Base-by-base conservation (phyloP, 1,140 invertebrate genomes). In the Bombus superbus region DNA sequence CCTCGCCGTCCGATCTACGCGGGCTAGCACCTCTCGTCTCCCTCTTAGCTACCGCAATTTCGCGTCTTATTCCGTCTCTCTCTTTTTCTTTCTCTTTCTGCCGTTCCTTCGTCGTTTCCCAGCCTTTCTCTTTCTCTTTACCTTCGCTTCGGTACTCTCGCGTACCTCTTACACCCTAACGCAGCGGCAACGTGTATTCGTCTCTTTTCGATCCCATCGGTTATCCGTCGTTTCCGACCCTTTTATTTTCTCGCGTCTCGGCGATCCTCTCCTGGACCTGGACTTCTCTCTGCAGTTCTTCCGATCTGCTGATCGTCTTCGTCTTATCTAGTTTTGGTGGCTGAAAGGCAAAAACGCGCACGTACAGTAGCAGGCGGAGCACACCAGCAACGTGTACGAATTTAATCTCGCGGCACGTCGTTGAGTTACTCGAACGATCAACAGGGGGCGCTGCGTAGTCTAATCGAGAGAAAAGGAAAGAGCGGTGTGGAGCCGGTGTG, bases 321-420 rank as follows among this genome's bases (percentile, higher is more conserved):
- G 88, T 91, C 93, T 93, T 92, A 92, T 92, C 91, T 88, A 84
- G 82, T 80, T 87, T 68, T 0, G 35, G 83, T 71, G 77, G 35
- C 5, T 86, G 83, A 84, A 77, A 88, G 83, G 90, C 80, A 13
- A 25, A 62, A 83, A 89, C 83, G 90, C 73, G 18, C 22, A 53
- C 80, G 86, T 86, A 76, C 74, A 73, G 76, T 8, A 22, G 82
- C 83, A 47, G 1, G 2, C 32, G 15, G 28, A 8, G 32, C 42
- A 88, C 90, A 88, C 83, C 10, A 8, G 15, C 32, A 69, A 25
- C 18, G 35, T 11, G 79, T 89, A 91, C 93, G 93, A 94, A 94
- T 95, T 94, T 95, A 94, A 95, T 95, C 93, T 93, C 91, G 94
- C 93, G 93, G 94, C 92, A 94, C 91, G 92, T 94, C 91, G 92